These are phyloP conservation scores for Anthrax anthrax DNA, from an alignment of 2,888 invertebrate species.

Conservation along the genomic window DNA sequence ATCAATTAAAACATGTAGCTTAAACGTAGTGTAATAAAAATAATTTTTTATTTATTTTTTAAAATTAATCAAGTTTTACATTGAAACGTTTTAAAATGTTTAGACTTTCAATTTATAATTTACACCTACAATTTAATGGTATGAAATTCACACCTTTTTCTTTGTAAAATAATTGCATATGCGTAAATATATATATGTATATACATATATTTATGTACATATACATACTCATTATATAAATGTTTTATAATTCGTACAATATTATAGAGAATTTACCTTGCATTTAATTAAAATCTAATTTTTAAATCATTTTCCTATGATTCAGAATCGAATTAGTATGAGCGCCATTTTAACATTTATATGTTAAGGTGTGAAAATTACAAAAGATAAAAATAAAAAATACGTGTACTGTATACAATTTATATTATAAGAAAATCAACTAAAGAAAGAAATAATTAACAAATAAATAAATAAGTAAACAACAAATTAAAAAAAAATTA, in stretches of 20 bases:
- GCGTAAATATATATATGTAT: too few species aligned
- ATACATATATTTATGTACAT: too few species aligned
- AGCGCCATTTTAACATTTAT: slow-evolving; percentile 7
- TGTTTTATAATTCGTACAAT: too few species aligned
- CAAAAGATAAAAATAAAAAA: slow-evolving; percentile 1
- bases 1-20: too few species aligned
- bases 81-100: too few species aligned
- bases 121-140: background rate
- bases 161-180: too few species aligned
- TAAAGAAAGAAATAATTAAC: background rate
- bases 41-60: too few species aligned
- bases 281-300: background rate
- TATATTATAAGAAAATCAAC: background rate
- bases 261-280: background rate
- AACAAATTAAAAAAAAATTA: background rate
- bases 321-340: background rate
- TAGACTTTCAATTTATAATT: too few species aligned
- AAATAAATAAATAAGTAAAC: background rate
- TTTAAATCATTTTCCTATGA: background rate
- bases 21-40: too few species aligned
- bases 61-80: too few species aligned
- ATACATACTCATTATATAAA: background rate
- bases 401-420: too few species aligned
- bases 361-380: slow-evolving; percentile 2
- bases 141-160: too few species aligned